Evolutionary conservation across 2,797 vertebrate genomes (phyloP).

Genomic region (Chloroceryle amazona): DNA sequence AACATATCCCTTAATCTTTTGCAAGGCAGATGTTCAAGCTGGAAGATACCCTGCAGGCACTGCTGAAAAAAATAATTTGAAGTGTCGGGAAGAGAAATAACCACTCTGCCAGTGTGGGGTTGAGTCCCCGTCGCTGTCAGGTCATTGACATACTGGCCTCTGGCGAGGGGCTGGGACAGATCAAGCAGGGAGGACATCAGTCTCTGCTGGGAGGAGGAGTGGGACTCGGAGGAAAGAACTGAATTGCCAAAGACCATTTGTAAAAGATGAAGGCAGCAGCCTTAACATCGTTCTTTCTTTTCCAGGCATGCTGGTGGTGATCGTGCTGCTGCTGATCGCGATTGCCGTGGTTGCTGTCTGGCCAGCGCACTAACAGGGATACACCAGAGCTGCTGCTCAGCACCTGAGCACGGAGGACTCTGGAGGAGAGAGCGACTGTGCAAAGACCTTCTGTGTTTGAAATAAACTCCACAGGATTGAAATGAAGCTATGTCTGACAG

Average conservation of each 20-base stretch:
- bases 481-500: neutral
- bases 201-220: neutral
- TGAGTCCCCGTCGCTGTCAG: accelerated
- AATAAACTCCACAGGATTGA: neutral
- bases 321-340: conserved; percentile 92
- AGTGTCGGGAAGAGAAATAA: neutral
- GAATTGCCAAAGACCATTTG: neutral
- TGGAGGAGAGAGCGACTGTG: neutral
- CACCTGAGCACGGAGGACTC: neutral
- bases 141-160: accelerated
- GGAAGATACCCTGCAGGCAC: neutral
- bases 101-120: accelerated
- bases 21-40: neutral
- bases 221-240: neutral
- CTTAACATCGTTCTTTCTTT: neutral
- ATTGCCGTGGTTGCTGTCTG: conserved; percentile 92
- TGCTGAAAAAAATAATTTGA: neutral
- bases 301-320: conserved; percentile 95
- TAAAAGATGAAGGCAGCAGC: neutral
- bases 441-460: neutral
- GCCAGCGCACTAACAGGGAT: conserved; percentile 80
- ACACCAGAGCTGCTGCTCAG: neutral
- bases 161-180: neutral
- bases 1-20: neutral
- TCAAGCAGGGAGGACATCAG: too few relatives aligned